Conservation (phyloP, 1,140 invertebrate species). For the Solen grandis region DNA sequence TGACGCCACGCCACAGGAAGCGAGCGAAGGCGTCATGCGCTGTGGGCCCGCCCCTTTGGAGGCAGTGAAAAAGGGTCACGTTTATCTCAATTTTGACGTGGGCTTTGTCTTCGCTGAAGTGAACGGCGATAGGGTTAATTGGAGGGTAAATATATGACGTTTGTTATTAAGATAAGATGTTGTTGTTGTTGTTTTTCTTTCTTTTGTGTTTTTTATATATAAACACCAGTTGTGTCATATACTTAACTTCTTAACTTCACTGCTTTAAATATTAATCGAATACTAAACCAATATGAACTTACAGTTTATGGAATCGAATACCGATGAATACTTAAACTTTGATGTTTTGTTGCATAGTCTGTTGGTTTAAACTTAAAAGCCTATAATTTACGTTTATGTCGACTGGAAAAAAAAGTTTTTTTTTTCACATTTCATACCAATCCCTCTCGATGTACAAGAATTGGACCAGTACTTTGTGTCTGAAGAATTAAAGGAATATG, state of each 20-base stretch:
- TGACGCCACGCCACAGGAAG: slow-evolving; percentile 88
- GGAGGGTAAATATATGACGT: slow-evolving; percentile 68
- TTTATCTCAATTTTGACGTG: slow-evolving; percentile 87
- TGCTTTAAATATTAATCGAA: no score
- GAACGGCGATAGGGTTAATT: slow-evolving; percentile 88
- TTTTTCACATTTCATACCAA: no score
- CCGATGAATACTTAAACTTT: no score
- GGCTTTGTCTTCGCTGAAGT: slow-evolving; percentile 90
- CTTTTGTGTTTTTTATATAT: not conserved
- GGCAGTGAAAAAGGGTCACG: slow-evolving; percentile 88
- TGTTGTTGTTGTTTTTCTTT: not conserved
- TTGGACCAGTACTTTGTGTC: no score
- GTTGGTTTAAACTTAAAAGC: no score
- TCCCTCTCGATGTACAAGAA: no score
- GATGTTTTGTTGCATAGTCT: no score
- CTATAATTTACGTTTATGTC: no score
- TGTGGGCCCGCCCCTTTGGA: slow-evolving; percentile 86
- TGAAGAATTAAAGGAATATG: no score
- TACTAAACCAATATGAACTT: no score
- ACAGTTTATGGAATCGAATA: no score
- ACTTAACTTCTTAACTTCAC: not conserved
- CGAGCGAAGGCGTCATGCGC: slow-evolving; percentile 84
- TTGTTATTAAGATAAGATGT: not conserved
- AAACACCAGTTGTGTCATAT: not conserved
- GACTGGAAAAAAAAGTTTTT: no score